A percentile compares a stretch with the other conserved stretches of the same genome.
phyloP scores from a whole-genome alignment of 2,888 invertebrate genomes.

The Atethmia centrago region DNA sequence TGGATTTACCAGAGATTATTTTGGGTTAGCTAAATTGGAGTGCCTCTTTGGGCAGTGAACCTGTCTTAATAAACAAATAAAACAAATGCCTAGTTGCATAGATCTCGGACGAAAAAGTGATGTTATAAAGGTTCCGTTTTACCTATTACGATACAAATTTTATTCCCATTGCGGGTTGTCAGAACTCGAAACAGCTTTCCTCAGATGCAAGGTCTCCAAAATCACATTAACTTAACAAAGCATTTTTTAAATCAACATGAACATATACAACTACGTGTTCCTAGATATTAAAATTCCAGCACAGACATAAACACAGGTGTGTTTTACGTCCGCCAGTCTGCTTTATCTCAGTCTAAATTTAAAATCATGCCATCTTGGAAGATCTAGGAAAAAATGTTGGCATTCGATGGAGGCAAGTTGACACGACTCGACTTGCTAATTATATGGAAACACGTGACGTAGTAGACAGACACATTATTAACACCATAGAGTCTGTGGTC shows the following conservation, averaged over 20 bases:
- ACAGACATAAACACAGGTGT: slow-evolving; percentile 16
- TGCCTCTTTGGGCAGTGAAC: background rate
- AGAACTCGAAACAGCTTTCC: background rate
- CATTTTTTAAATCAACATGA: background rate
- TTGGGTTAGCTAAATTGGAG: background rate
- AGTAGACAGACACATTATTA: slow-evolving; percentile 71
- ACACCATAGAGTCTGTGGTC: slow-evolving; percentile 66
- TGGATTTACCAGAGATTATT: slow-evolving; percentile 1
- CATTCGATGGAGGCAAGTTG: slow-evolving; percentile 60
- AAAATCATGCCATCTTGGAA: slow-evolving; percentile 62
- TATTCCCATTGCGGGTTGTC: background rate
- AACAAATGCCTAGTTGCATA: background rate
- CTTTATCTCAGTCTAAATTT: slow-evolving; percentile 61
- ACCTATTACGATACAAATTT: background rate
- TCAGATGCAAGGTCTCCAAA: background rate
- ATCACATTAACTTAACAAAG: background rate
- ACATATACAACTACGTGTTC: background rate
- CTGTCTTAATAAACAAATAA: background rate
- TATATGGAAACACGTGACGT: slow-evolving; percentile 71
- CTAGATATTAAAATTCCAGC: slow-evolving; percentile 12
- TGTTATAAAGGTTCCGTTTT: background rate
- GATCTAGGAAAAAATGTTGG: slow-evolving; percentile 58
- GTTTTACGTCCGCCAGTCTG: slow-evolving; percentile 28
- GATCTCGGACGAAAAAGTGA: background rate
- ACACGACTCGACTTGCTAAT: slow-evolving; percentile 72